Evolutionary conservation across 2,888 invertebrate genomes (phyloP).

Genomic region (Hypena proboscidalis): DNA sequence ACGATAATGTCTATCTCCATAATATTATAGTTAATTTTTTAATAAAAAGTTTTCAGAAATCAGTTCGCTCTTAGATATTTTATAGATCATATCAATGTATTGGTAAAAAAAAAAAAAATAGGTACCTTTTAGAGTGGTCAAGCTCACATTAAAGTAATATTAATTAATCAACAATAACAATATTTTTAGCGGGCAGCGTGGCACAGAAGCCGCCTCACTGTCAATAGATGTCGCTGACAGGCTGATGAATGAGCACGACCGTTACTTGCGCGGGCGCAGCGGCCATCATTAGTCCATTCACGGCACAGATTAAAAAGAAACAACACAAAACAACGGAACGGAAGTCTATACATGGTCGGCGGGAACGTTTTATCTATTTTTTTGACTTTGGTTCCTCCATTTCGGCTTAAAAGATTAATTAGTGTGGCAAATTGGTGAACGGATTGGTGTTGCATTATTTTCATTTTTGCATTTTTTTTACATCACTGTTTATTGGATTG

Average conservation of each 20-base stretch:
- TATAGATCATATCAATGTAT: too few relatives aligned
- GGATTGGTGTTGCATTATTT: too few relatives aligned
- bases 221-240: conserved; percentile 83
- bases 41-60: too few relatives aligned
- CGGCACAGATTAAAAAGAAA: conserved; percentile 76
- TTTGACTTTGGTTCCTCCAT: conserved; percentile 17
- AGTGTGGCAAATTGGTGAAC: conserved; percentile 3
- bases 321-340: conserved; percentile 65
- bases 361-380: conserved; percentile 52
- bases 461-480: too few relatives aligned
- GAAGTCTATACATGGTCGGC: conserved; percentile 71
- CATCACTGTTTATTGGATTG: too few relatives aligned
- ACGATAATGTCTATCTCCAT: too few relatives aligned
- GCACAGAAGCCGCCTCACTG: conserved; percentile 74
- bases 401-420: conserved; percentile 19
- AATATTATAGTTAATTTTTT: too few relatives aligned
- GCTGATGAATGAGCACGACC: conserved; percentile 80
- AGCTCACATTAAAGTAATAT: too few relatives aligned
- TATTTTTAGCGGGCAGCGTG: conserved; percentile 51
- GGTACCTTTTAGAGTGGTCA: too few relatives aligned
- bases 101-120: too few relatives aligned
- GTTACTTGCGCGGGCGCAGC: conserved; percentile 62
- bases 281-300: conserved; percentile 75
- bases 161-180: conserved; percentile 30
- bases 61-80: too few relatives aligned